phyloP scores from a whole-genome alignment of 2,113 vertebrate species.

The Spea multiplicata region DNA sequence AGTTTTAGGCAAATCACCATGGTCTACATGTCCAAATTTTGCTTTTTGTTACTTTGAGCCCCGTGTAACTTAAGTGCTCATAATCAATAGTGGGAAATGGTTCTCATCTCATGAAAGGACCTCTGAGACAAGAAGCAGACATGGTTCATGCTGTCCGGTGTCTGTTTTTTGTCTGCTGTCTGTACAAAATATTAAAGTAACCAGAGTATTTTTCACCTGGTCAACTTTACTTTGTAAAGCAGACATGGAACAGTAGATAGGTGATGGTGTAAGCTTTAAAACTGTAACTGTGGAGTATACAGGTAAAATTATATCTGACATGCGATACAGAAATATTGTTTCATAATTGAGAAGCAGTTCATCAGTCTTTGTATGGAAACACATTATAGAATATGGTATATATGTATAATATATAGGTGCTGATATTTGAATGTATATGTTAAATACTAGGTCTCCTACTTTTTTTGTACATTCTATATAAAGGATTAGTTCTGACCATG shows the following conservation, averaged over 20 bases:
- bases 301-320: no score
- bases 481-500: no score
- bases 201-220: background rate
- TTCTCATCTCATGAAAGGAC: constrained; percentile 40
- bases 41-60: constrained; percentile 38
- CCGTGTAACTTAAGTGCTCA: constrained; percentile 44
- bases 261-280: background rate
- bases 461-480: no score
- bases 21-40: constrained; percentile 23
- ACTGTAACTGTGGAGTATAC: no score
- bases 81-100: constrained; percentile 47
- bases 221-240: background rate
- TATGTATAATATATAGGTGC: no score
- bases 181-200: constrained; percentile 40
- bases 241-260: background rate
- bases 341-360: no score
- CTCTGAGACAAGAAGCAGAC: constrained; percentile 39
- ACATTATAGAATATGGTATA: no score
- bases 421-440: no score
- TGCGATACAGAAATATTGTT: no score
- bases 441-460: no score
- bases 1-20: constrained; percentile 19
- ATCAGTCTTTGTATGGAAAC: no score
- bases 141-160: constrained; percentile 27
- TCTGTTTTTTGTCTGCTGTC: constrained; percentile 39